Conservation (phyloP, 2,888 invertebrate species). For the Dryadula phaetusa region DNA sequence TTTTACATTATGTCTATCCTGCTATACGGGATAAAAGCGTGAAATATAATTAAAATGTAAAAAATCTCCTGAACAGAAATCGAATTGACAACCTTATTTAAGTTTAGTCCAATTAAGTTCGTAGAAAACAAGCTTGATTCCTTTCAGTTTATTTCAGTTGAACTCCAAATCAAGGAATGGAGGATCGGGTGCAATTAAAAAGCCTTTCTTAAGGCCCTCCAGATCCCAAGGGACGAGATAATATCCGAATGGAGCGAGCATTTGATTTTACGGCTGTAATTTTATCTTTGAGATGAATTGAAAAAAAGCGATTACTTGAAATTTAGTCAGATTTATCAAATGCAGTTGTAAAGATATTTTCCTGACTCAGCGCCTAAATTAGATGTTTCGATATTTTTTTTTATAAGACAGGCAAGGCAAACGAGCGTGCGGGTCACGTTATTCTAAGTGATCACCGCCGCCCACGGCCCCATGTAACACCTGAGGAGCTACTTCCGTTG, state of each 20-base stretch:
- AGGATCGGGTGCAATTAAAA: slow-evolving; percentile 22
- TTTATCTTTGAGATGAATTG: slow-evolving; percentile 16
- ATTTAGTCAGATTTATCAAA: slow-evolving; percentile 7
- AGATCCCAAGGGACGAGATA: slow-evolving; percentile 13
- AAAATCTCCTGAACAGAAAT: too few species aligned
- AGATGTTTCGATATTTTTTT: too few species aligned
- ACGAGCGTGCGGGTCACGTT: too few species aligned
- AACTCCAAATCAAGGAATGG: background rate
- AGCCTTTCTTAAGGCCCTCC: slow-evolving; percentile 8
- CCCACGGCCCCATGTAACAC: too few species aligned
- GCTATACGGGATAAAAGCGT: too few species aligned
- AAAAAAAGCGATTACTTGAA: background rate
- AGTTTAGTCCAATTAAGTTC: background rate
- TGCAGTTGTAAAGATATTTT: background rate
- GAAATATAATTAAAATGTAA: too few species aligned
- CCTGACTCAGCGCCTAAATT: background rate
- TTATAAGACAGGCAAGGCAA: too few species aligned
- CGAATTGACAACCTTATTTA: background rate
- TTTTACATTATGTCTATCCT: too few species aligned
- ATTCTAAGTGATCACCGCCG: too few species aligned
- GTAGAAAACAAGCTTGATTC: background rate
- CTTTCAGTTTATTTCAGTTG: slow-evolving; percentile 11
- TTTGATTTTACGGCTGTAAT: slow-evolving; percentile 22
- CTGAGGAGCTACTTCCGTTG: too few species aligned
- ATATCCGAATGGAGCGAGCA: slow-evolving; percentile 12